phyloP scores from a whole-genome alignment of 2,888 invertebrate species.

The Diloba caeruleocephala region DNA sequence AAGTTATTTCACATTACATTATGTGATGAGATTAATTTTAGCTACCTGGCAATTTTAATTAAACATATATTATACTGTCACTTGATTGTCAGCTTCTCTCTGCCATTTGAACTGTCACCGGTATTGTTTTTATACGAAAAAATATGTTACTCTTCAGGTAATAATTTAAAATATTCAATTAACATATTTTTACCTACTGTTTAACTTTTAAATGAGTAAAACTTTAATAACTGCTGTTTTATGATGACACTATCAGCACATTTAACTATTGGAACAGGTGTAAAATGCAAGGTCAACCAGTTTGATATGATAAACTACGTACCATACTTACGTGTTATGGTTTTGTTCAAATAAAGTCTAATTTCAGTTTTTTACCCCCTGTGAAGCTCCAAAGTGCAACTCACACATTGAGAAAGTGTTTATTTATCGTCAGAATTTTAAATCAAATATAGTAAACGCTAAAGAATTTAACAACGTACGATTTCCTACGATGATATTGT shows the following conservation, averaged over 20 bases:
- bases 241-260: constrained; percentile 9
- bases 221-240: constrained; percentile 3
- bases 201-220: not conserved
- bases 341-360: constrained; percentile 16
- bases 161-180: no score
- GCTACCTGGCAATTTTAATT: no score
- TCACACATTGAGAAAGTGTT: not conserved
- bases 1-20: no score
- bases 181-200: no score
- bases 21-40: no score
- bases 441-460: constrained; percentile 3
- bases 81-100: no score
- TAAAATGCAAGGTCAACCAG: constrained; percentile 39
- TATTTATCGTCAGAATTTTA: constrained; percentile 9
- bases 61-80: no score
- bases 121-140: no score
- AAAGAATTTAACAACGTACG: constrained; percentile 24
- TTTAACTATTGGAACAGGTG: constrained; percentile 48
- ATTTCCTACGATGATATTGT: constrained; percentile 7
- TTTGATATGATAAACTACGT: constrained; percentile 5
- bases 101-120: no score
- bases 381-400: constrained; percentile 7
- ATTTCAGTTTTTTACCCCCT: constrained; percentile 32
- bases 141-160: no score
- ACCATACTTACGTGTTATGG: constrained; percentile 1